Conservation (phyloP, 2,888 invertebrate species). For the Caenorhabditis sp. region DNA sequence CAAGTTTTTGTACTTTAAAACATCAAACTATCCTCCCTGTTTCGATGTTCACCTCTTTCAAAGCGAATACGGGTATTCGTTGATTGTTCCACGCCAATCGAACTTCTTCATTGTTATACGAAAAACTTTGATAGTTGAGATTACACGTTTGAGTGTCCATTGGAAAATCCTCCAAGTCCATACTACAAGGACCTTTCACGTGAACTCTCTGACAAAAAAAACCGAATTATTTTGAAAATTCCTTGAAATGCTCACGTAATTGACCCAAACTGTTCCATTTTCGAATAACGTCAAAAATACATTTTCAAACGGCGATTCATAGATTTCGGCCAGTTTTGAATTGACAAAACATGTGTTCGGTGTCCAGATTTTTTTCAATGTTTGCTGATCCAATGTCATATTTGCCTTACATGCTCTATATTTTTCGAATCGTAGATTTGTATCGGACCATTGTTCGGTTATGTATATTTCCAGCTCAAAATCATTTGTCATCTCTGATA, state of each 20-base stretch:
- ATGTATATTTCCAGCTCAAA: too few species aligned
- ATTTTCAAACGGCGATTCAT: slow-evolving; percentile 57
- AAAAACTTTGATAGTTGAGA: slow-evolving; percentile 57
- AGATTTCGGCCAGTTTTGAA: slow-evolving; percentile 56
- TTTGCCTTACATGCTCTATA: slow-evolving; percentile 43
- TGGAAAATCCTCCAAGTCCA: slow-evolving; percentile 60
- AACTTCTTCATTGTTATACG: slow-evolving; percentile 52
- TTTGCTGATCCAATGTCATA: slow-evolving; percentile 48
- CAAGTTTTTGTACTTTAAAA: too few species aligned
- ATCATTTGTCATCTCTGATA: slow-evolving; percentile 61
- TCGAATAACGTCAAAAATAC: slow-evolving; percentile 58
- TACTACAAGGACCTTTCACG: slow-evolving; percentile 58
- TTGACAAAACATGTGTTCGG: slow-evolving; percentile 58
- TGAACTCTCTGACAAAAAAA: slow-evolving; percentile 54
- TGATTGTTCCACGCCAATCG: slow-evolving; percentile 50
- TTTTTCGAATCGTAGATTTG: slow-evolving; percentile 28
- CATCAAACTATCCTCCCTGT: too few species aligned
- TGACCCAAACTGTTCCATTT: slow-evolving; percentile 63
- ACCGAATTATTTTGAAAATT: slow-evolving; percentile 11
- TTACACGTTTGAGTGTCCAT: slow-evolving; percentile 58
- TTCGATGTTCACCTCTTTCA: slow-evolving; percentile 41
- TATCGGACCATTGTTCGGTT: slow-evolving; percentile 63
- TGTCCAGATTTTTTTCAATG: slow-evolving; percentile 51
- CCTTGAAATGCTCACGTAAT: slow-evolving; percentile 45
- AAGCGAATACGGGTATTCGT: slow-evolving; percentile 46